Evolutionary conservation across 2,888 invertebrate species (phyloP).

Genomic region (Andrena minutula): DNA sequence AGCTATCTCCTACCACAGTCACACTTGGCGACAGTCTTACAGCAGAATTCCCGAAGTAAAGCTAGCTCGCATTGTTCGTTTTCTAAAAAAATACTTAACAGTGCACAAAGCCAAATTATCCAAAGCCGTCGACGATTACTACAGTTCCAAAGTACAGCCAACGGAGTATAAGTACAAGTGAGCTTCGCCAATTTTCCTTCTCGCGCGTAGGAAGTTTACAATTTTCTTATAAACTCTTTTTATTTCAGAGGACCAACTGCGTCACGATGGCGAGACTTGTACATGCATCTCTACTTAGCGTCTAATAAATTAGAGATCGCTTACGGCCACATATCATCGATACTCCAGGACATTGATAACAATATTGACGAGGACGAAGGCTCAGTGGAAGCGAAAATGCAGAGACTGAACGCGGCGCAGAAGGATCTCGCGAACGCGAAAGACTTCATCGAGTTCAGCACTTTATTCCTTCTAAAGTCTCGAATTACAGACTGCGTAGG

Average conservation of each 20-base stretch:
- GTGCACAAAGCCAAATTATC: constrained; percentile 66
- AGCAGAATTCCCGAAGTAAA: constrained; percentile 65
- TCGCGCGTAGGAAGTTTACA: not conserved
- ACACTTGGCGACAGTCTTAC: constrained; percentile 54
- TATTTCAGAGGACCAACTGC: constrained; percentile 65
- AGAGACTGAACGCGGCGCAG: constrained; percentile 75
- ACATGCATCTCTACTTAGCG: constrained; percentile 79
- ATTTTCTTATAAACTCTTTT: not conserved
- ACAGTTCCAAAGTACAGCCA: constrained; percentile 67
- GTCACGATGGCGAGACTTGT: constrained; percentile 80
- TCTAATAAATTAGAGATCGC: constrained; percentile 79
- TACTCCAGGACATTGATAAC: constrained; percentile 77
- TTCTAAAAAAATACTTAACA: constrained; percentile 65
- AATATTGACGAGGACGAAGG: constrained; percentile 62
- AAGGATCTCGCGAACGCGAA: constrained; percentile 78
- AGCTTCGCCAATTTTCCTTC: constrained; percentile 17
- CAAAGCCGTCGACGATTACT: constrained; percentile 71
- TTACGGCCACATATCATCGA: constrained; percentile 74
- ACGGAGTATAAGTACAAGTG: constrained; percentile 53
- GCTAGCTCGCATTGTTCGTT: constrained; percentile 67
- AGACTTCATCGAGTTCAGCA: constrained; percentile 79
- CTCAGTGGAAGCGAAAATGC: constrained; percentile 64
- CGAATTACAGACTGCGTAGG: constrained; percentile 24
- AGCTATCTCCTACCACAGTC: constrained; percentile 73
- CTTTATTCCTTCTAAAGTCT: constrained; percentile 75